A percentile compares a stretch with the other conserved stretches of the same genome.
Evolutionary conservation across 2,888 invertebrate species (phyloP).

Genomic region (Timema podura): DNA sequence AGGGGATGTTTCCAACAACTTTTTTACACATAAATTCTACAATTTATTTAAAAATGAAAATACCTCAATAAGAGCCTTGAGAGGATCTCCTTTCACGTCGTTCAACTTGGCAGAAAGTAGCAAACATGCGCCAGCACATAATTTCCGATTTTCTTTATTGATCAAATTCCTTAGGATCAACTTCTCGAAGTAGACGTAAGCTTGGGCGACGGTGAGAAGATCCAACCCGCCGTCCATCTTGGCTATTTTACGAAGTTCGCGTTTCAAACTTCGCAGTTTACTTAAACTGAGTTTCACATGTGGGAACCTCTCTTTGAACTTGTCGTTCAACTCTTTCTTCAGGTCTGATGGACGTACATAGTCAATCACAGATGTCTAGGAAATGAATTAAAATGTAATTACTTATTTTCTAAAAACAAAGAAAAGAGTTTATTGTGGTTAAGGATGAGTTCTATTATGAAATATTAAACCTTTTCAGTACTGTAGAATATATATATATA

Average conservation of each 20-base stretch:
- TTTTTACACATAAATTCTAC: no score
- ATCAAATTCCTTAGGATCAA: conserved; percentile 86
- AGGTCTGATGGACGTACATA: conserved; percentile 93
- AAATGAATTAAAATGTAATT: no score
- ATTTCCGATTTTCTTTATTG: conserved; percentile 91
- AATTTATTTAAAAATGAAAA: conserved; percentile 16
- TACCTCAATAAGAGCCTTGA: conserved; percentile 87
- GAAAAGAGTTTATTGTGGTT: no score
- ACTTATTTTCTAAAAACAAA: no score
- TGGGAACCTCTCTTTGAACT: conserved; percentile 93
- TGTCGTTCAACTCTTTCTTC: conserved; percentile 95
- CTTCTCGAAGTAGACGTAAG: conserved; percentile 98
- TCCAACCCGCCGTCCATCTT: conserved; percentile 79
- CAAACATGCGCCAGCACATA: conserved; percentile 93
- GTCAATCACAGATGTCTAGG: conserved; percentile 87
- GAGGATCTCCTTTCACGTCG: conserved; percentile 86
- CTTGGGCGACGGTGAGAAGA: conserved; percentile 88
- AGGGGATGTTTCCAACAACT: no score
- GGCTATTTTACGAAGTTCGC: conserved; percentile 91
- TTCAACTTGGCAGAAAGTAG: conserved; percentile 94
- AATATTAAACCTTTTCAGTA: no score
- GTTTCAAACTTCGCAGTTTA: conserved; percentile 92
- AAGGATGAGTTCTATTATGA: no score
- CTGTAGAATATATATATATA: no score
- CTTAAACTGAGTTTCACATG: conserved; percentile 91